Conservation (phyloP, 2,113 vertebrate species). For the Melanerpes formicivorus region DNA sequence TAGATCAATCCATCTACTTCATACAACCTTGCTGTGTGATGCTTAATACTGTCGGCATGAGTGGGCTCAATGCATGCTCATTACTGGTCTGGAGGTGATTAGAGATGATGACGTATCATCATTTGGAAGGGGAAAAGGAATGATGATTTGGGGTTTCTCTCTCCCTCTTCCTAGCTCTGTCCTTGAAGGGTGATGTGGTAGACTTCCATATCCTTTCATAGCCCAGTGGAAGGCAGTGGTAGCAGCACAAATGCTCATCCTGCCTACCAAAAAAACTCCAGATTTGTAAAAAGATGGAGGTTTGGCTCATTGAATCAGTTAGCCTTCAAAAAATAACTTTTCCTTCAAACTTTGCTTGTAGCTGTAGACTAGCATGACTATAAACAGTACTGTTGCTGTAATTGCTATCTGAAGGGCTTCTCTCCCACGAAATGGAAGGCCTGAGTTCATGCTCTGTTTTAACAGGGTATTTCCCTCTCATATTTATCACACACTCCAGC, state of each 20-base stretch:
- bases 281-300: accelerated
- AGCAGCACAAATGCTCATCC: accelerated
- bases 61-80: not conserved
- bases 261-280: not conserved
- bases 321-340: not conserved
- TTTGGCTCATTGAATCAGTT: not conserved
- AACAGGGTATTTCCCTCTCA: not conserved
- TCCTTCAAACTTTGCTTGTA: not conserved
- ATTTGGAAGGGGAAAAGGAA: not conserved
- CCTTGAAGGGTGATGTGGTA: not conserved
- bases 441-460: not conserved
- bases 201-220: accelerated
- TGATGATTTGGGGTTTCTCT: not conserved
- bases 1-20: not conserved
- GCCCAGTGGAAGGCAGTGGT: not conserved
- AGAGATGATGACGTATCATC: not conserved
- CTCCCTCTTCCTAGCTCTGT: not conserved
- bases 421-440: not conserved
- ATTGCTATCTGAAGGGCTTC: not conserved
- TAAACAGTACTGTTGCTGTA: not conserved
- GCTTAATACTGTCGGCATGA: constrained; percentile 15
- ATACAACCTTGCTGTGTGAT: not conserved
- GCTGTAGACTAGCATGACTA: not conserved
- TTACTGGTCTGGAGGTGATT: not conserved
- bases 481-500: not conserved